Percentiles rank a stretch among this genome's conserved stretches.
Conservation (phyloP, 1,140 invertebrate species). For the Oryctes rhinoceros region DNA sequence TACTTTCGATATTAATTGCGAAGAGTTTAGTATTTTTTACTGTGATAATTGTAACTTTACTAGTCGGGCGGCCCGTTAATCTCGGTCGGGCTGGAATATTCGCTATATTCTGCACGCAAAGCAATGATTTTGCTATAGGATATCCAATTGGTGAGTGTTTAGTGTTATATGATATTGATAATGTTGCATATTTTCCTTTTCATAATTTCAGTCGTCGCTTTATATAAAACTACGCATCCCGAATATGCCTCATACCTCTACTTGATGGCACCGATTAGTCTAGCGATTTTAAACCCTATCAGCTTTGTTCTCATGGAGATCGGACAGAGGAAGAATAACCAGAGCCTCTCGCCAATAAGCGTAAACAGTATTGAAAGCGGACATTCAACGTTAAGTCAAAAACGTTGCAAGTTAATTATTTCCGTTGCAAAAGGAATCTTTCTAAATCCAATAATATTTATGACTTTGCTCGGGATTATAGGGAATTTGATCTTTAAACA, state of each 20-base stretch:
- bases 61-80: slow-evolving; percentile 82
- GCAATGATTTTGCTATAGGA: slow-evolving; percentile 97
- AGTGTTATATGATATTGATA: background rate
- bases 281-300: slow-evolving; percentile 92
- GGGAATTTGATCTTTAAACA: slow-evolving; percentile 87
- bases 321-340: slow-evolving; percentile 65
- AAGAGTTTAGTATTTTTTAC: slow-evolving; percentile 87
- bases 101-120: slow-evolving; percentile 95
- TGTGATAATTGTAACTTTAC: slow-evolving; percentile 80
- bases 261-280: slow-evolving; percentile 91
- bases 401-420: slow-evolving; percentile 58
- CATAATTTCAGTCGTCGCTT: slow-evolving; percentile 70
- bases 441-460: slow-evolving; percentile 90
- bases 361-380: slow-evolving; percentile 31
- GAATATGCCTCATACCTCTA: slow-evolving; percentile 93
- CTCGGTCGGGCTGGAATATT: slow-evolving; percentile 87
- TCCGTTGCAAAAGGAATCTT: slow-evolving; percentile 75
- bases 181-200: too few relatives aligned
- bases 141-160: slow-evolving; percentile 87
- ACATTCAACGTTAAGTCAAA: slow-evolving; percentile 47
- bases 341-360: slow-evolving; percentile 40
- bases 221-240: slow-evolving; percentile 82
- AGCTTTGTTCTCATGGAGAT: slow-evolving; percentile 92
- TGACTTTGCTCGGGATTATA: slow-evolving; percentile 90
- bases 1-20: slow-evolving; percentile 84